phyloP scores from a whole-genome alignment of 2,888 invertebrate genomes.

The Rhingia rostrata region DNA sequence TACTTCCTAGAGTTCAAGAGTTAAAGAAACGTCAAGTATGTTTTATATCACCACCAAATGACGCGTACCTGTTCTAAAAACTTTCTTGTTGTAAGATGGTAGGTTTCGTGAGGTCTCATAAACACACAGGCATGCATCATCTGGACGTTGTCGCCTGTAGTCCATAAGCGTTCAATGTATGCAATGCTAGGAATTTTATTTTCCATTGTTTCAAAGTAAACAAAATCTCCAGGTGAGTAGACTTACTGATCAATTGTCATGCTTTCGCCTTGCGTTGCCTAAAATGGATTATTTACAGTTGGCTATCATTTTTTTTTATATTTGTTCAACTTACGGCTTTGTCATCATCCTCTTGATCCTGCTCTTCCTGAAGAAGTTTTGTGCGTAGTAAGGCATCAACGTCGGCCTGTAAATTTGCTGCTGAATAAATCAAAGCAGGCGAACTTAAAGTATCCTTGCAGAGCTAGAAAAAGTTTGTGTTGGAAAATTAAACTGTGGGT shows the following conservation, averaged over 20 bases:
- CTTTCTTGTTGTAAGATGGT: slow-evolving; percentile 96
- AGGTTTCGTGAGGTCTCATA: slow-evolving; percentile 96
- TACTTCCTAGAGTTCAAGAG: slow-evolving; percentile 88
- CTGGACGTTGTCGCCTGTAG: slow-evolving; percentile 90
- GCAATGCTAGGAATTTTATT: slow-evolving; percentile 89
- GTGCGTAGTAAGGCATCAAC: slow-evolving; percentile 90
- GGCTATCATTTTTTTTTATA: not conserved
- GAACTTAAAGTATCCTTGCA: slow-evolving; percentile 93
- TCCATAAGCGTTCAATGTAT: slow-evolving; percentile 95
- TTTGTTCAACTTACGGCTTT: slow-evolving; percentile 81
- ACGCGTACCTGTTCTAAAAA: slow-evolving; percentile 90
- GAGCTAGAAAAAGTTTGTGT: slow-evolving; percentile 82
- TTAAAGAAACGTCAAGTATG: not conserved
- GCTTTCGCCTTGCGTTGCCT: slow-evolving; percentile 84
- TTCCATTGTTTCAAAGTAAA: slow-evolving; percentile 89
- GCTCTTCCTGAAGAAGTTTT: slow-evolving; percentile 90
- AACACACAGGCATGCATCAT: slow-evolving; percentile 97
- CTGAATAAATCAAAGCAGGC: slow-evolving; percentile 92
- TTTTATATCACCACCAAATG: not conserved
- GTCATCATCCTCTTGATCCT: slow-evolving; percentile 88
- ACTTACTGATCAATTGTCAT: slow-evolving; percentile 90
- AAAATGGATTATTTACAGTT: not conserved
- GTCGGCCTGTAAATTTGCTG: slow-evolving; percentile 89
- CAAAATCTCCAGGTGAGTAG: slow-evolving; percentile 94
- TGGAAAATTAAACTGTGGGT: not conserved